Conservation (phyloP, 2,113 vertebrate species). For the Eulacestoma nigropectus region DNA sequence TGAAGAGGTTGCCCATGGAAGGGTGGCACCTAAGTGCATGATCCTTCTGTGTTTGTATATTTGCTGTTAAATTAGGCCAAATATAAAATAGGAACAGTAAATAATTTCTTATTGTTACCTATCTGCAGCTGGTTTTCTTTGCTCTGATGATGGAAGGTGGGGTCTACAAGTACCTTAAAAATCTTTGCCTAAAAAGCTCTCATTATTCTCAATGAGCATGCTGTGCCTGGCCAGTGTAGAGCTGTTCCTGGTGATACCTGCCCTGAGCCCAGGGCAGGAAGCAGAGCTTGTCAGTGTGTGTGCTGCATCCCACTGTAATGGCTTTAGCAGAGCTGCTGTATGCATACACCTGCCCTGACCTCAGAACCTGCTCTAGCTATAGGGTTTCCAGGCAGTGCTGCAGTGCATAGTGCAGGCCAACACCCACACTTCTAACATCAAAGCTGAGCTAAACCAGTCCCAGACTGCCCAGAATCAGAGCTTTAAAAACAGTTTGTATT, state of each 20-base stretch:
- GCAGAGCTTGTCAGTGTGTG: accelerated
- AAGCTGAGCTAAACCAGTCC: neutral
- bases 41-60: neutral
- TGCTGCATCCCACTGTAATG: neutral
- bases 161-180: neutral
- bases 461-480: neutral
- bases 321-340: neutral
- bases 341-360: neutral
- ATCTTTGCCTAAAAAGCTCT: neutral
- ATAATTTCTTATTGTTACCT: neutral
- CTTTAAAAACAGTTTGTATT: neutral
- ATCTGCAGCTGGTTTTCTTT: neutral
- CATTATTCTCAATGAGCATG: accelerated
- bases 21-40: neutral
- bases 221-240: neutral
- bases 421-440: neutral
- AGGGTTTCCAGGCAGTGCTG: neutral
- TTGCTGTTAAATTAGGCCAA: neutral
- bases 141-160: neutral
- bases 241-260: neutral
- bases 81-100: neutral
- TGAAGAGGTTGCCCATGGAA: neutral
- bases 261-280: neutral
- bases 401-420: neutral
- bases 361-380: neutral